phyloP scores from a whole-genome alignment of 1,140 invertebrate species.

The Meloidogyne exigua region DNA sequence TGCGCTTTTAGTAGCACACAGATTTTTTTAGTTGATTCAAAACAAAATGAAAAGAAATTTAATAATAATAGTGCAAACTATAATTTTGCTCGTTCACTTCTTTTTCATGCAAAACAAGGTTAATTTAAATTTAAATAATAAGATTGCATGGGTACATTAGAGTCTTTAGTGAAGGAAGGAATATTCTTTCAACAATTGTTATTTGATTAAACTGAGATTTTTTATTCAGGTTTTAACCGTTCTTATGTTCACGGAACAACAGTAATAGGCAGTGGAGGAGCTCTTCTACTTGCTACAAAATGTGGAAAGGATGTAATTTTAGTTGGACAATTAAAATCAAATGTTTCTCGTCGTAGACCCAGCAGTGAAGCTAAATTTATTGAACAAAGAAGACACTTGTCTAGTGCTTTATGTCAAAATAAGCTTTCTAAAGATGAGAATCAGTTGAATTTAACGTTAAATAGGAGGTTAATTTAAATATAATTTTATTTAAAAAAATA shows the following conservation, averaged over 20 bases:
- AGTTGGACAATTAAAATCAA: conserved; percentile 7
- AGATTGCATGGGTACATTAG: no score
- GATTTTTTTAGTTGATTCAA: background rate
- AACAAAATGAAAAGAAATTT: background rate
- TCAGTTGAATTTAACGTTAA: background rate
- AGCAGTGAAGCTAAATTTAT: conserved; percentile 9
- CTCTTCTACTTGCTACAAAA: background rate
- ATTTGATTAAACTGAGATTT: background rate
- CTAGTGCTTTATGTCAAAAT: background rate
- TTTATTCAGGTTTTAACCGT: background rate
- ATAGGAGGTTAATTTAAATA: no score
- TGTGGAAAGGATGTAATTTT: background rate
- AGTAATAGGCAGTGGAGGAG: background rate
- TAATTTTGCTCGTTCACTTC: background rate
- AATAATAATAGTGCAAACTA: background rate
- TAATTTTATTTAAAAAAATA: no score
- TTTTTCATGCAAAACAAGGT: background rate
- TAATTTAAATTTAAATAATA: background rate
- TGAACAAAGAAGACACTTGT: conserved; percentile 4
- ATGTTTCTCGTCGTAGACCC: background rate
- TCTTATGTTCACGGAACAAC: background rate
- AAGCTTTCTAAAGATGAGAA: background rate
- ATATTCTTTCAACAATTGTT: no score
- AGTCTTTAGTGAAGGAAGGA: no score
- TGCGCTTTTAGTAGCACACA: background rate